Evolutionary conservation across 2,113 vertebrate genomes (phyloP).

Genomic region (Hyla sarda): DNA sequence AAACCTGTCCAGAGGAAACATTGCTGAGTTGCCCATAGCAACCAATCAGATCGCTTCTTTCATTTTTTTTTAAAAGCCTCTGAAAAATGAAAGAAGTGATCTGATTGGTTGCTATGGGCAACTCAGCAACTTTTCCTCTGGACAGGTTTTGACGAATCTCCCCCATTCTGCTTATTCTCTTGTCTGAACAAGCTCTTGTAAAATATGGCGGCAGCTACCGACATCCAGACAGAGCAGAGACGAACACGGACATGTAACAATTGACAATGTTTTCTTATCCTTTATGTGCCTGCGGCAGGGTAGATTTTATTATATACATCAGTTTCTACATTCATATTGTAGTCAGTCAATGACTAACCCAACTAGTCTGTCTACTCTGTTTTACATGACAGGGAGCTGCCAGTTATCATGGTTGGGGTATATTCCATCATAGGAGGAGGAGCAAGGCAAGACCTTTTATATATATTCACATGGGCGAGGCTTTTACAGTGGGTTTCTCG

Average conservation of each 20-base stretch:
- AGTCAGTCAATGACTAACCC: neutral
- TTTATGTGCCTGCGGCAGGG: neutral
- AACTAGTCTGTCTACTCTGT: neutral
- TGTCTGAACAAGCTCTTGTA: neutral
- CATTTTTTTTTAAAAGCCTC: too few relatives aligned
- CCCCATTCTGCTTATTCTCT: too few relatives aligned
- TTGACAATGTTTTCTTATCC: neutral
- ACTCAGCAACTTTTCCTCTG: too few relatives aligned
- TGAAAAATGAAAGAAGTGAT: too few relatives aligned
- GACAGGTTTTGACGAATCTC: too few relatives aligned
- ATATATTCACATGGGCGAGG: too few relatives aligned
- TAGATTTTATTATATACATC: neutral
- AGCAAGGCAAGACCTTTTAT: neutral
- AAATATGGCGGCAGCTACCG: neutral
- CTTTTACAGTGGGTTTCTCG: too few relatives aligned
- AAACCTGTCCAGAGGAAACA: too few relatives aligned
- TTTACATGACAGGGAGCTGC: neutral
- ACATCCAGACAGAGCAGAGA: neutral
- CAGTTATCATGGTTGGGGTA: neutral
- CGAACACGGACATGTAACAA: neutral
- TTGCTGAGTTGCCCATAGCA: too few relatives aligned
- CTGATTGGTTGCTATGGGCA: too few relatives aligned
- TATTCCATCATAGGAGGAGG: too few relatives aligned
- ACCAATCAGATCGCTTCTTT: too few relatives aligned
- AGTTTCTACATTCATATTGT: neutral